Conservation (phyloP, 2,113 vertebrate species). For the Anas platyrhynchos region DNA sequence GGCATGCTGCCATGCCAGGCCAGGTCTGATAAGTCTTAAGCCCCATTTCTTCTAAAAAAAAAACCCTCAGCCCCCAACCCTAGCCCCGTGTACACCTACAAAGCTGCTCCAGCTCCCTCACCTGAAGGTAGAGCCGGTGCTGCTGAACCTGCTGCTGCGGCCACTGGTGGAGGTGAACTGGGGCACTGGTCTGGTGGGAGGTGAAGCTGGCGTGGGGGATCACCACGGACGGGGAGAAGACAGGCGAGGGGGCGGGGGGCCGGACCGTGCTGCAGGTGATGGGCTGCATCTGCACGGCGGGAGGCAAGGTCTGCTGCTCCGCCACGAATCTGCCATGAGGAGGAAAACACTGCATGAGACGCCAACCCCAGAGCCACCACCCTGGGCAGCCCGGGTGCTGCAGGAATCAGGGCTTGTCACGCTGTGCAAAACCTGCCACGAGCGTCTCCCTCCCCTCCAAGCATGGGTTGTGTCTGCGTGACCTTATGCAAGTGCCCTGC, state of each 20-base stretch:
- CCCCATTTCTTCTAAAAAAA: background rate
- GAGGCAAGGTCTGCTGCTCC: constrained; percentile 79
- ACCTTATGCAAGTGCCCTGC: background rate
- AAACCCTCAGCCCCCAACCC: background rate
- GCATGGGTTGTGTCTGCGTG: fast-evolving
- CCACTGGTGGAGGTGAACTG: constrained; percentile 71
- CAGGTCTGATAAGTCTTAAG: background rate
- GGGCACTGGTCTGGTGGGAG: constrained; percentile 74
- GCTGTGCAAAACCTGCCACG: fast-evolving
- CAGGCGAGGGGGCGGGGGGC: constrained; percentile 69
- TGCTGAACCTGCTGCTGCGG: constrained; percentile 77
- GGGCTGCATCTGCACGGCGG: constrained; percentile 74
- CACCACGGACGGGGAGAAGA: constrained; percentile 80
- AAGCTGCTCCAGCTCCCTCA: background rate
- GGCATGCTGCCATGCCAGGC: background rate
- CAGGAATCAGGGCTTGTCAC: constrained; percentile 52
- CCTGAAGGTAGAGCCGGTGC: constrained; percentile 84
- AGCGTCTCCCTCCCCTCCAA: background rate
- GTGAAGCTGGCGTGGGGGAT: constrained; percentile 77
- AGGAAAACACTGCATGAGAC: background rate
- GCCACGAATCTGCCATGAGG: constrained; percentile 75
- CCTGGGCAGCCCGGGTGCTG: background rate
- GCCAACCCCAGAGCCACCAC: background rate
- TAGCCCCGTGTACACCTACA: background rate
- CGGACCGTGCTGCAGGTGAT: constrained; percentile 74